Base-by-base conservation (phyloP, 2,888 invertebrate species). In the Neoitamus cyanurus region DNA sequence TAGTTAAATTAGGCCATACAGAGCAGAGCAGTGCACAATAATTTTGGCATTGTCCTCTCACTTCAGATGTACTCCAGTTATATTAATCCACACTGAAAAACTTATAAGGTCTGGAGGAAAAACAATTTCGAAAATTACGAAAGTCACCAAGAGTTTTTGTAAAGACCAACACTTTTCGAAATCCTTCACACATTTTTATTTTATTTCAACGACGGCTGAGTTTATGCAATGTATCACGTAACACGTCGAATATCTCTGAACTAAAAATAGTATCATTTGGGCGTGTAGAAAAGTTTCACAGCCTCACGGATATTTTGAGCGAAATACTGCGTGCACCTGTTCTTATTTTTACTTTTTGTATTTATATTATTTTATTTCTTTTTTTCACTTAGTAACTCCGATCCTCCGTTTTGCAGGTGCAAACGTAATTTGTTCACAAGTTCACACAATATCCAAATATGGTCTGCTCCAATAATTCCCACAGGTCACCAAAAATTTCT, bases 161-260 rank as follows among this genome's bases (percentile, higher is more conserved):
- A 58, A 20, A 58, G 25, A 58, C 20, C 9, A 25, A 58, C 58
- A 58, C 70, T 68, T 80, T 68, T 69, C 42, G n/a, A 69, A 72
- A 70, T 72, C 46, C 72, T 83, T 83, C 42, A 72, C 83, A 72
- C 72, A 34, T n/a, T 83, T 72, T 42, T 72, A n/a, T 83, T 69
- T 31, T 34, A n/a, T 48, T 31, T 83, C 31, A 46, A 72, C 42
- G 31, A 3, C 83, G 28, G 2, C 69, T 20, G 11, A 69, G 69
- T 82, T 82, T 82, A 82, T 82, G 82, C 82, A 82, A 82, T 69
- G 82, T 69, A 82, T 82, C 82, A 82, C 82, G 82, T 82, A 82
- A 82, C 82, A 31, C 36, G 68, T 31, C 46, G 31, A 48, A 46
- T 78, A 46, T 48, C 25, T n/a, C 1, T 70, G 31, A 28, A 46